phyloP scores from a whole-genome alignment of 1,140 invertebrate genomes.

The Euura saliciscinereae region DNA sequence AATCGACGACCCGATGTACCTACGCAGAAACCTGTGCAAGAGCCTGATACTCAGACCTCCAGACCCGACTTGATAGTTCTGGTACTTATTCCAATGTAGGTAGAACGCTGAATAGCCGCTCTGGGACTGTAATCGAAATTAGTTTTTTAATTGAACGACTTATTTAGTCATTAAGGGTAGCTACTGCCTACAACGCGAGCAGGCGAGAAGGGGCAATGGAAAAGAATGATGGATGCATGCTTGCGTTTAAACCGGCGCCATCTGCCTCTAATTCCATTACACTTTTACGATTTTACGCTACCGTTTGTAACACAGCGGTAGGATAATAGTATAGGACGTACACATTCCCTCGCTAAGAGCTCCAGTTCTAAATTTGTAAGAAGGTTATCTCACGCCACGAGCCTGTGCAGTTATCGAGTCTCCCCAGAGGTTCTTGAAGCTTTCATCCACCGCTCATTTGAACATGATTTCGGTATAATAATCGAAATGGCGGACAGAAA shows the following conservation, averaged over 20 bases:
- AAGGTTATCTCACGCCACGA: neutral
- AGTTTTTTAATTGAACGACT: slow-evolving; percentile 57
- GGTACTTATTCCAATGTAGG: neutral
- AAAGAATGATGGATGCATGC: slow-evolving; percentile 3
- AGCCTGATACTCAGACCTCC: neutral
- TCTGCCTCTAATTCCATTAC: neutral
- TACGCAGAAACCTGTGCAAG: neutral
- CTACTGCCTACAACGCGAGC: no score
- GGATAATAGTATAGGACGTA: neutral
- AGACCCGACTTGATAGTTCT: neutral
- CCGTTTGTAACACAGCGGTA: neutral
- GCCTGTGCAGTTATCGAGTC: neutral
- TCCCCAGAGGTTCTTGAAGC: neutral
- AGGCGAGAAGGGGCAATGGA: neutral
- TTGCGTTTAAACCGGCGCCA: neutral
- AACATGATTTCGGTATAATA: neutral
- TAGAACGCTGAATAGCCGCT: slow-evolving; percentile 44
- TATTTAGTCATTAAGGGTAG: slow-evolving; percentile 47
- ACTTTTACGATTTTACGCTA: neutral
- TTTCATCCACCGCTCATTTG: neutral
- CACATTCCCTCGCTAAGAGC: neutral
- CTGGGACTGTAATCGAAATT: slow-evolving; percentile 56
- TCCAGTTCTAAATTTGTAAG: neutral
- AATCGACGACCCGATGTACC: neutral
- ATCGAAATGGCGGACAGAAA: no score